Evolutionary conservation across 2,797 vertebrate genomes (phyloP).

Genomic region (Mus spretus): DNA sequence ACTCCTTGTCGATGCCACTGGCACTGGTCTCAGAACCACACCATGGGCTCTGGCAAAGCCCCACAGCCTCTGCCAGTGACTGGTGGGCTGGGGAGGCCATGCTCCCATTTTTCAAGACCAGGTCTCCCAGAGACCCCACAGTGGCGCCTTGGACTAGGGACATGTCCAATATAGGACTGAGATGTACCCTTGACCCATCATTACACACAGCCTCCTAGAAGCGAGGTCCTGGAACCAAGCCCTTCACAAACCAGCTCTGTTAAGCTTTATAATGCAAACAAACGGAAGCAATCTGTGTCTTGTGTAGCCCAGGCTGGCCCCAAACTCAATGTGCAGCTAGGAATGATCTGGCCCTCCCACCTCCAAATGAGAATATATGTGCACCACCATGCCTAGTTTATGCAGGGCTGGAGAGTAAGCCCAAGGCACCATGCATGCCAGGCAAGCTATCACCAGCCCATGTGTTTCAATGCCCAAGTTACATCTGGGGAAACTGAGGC

Average conservation of each 20-base stretch:
- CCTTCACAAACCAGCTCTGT: neutral
- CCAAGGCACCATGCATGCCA: neutral
- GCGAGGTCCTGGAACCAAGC: neutral
- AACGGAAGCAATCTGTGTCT: neutral
- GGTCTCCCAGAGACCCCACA: no score
- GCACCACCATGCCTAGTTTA: neutral
- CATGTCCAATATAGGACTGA: no score
- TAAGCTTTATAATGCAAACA: neutral
- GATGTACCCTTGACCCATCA: accelerated
- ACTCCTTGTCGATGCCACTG: neutral
- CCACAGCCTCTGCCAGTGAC: no score
- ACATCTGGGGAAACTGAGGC: constrained; percentile 37
- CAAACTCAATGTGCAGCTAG: neutral
- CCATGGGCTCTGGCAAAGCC: neutral
- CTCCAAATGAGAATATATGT: neutral
- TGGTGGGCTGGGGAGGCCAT: neutral
- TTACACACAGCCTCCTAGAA: neutral
- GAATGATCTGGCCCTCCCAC: neutral
- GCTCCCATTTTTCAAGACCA: no score
- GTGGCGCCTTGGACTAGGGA: neutral
- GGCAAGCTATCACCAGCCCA: neutral
- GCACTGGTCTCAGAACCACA: neutral
- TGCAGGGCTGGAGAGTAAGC: neutral
- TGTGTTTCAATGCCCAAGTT: neutral
- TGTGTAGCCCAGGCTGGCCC: neutral